These are phyloP conservation scores for Chelidonichthys spinosus DNA, from an alignment of 2,797 vertebrate species.

Conservation along the genomic window DNA sequence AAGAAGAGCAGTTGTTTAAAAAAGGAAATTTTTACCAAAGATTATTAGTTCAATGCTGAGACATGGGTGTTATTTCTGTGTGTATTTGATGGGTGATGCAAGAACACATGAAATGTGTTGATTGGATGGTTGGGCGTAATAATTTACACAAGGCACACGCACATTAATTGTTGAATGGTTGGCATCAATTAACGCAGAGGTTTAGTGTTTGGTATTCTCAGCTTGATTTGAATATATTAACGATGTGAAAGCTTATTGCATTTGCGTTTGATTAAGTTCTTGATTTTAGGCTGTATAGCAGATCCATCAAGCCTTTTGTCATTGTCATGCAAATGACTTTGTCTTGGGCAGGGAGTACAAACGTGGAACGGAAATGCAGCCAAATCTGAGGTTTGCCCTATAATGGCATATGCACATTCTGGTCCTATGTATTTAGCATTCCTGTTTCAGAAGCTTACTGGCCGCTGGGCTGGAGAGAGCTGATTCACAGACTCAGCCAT, in stretches of 20 bases:
- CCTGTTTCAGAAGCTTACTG: constrained; percentile 61
- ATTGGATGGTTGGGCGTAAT: constrained; percentile 18
- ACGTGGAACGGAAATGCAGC: constrained; percentile 48
- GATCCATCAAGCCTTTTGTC: constrained; percentile 19
- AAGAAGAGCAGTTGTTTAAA: constrained; percentile 1
- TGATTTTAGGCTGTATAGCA: neutral
- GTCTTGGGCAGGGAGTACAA: constrained; percentile 26
- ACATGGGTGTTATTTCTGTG: neutral
- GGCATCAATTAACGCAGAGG: constrained; percentile 14
- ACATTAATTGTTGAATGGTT: neutral
- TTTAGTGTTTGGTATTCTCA: constrained; percentile 18
- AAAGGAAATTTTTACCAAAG: neutral
- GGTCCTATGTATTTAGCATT: constrained; percentile 83
- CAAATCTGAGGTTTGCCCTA: constrained; percentile 58
- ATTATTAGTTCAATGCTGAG: constrained; percentile 1
- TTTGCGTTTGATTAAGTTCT: neutral
- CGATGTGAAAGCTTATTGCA: neutral
- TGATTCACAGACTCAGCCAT: constrained; percentile 68
- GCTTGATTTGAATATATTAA: neutral
- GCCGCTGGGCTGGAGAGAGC: constrained; percentile 55
- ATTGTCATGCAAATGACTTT: constrained; percentile 32
- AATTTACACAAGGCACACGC: neutral
- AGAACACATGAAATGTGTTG: constrained; percentile 37
- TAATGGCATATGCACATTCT: constrained; percentile 69
- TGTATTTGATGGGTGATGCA: neutral